A percentile compares a stretch with the other conserved stretches of the same genome.
Conservation (phyloP, 2,797 vertebrate genomes). For the Lepilemur ruficaudatus region DNA sequence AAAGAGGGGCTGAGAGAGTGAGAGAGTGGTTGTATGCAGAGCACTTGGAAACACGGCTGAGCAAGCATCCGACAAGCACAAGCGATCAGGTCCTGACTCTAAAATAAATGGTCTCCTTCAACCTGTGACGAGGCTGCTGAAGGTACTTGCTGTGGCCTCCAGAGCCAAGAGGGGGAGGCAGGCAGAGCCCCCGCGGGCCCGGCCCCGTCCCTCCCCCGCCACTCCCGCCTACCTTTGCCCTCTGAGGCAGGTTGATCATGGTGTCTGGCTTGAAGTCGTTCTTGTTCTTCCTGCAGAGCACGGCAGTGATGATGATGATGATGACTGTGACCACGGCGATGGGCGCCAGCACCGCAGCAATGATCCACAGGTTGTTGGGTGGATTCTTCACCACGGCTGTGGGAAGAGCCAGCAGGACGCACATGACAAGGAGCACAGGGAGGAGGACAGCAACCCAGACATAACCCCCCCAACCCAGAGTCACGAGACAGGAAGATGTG, state of each 20-base stretch:
- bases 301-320: conserved; percentile 97
- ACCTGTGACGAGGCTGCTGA: neutral
- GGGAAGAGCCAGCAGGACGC: neutral
- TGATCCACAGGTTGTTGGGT: conserved; percentile 98
- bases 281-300: conserved; percentile 99
- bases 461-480: neutral
- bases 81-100: neutral
- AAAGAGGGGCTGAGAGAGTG: neutral
- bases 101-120: neutral
- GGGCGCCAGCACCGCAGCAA: conserved; percentile 95
- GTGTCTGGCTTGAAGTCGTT: conserved; percentile 96
- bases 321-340: conserved; percentile 96
- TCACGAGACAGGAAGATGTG: neutral
- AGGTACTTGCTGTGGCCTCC: neutral
- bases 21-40: neutral
- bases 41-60: neutral
- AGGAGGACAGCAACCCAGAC: neutral
- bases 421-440: neutral
- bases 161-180: neutral
- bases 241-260: conserved; percentile 94
- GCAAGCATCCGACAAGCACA: neutral
- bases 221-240: conserved; percentile 90
- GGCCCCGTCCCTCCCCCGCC: accelerated
- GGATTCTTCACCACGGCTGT: conserved; percentile 97
- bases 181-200: neutral